A percentile compares a stretch with the other conserved stretches of the same genome.
These are phyloP conservation scores for Phrynocephalus forsythii DNA, from an alignment of 2,797 vertebrate genomes.

Conservation along the genomic window DNA sequence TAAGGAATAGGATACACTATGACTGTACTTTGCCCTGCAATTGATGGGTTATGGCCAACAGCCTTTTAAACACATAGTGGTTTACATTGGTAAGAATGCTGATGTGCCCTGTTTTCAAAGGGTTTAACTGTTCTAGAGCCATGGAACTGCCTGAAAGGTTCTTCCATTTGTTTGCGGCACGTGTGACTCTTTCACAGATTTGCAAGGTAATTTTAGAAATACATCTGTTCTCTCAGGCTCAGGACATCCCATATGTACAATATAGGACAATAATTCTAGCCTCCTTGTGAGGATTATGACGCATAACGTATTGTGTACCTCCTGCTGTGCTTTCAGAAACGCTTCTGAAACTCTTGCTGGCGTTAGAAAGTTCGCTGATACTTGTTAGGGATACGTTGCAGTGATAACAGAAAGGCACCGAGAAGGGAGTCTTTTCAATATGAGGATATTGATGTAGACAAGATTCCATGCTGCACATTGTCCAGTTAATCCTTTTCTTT, in stretches of 20 bases:
- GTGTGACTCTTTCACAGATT: neutral
- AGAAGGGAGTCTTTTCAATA: neutral
- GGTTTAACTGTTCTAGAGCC: neutral
- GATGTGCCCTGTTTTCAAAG: neutral
- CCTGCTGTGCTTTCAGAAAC: too few species aligned
- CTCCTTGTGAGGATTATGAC: too few species aligned
- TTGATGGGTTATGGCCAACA: neutral
- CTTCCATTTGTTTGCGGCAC: neutral
- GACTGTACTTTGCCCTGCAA: neutral
- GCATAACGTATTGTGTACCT: too few species aligned
- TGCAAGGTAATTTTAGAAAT: neutral
- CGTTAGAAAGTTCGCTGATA: neutral
- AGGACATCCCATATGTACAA: neutral
- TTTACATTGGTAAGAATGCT: neutral
- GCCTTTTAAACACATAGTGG: neutral
- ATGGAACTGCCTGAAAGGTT: neutral
- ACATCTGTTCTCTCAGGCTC: neutral
- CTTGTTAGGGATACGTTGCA: neutral
- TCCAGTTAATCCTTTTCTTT: constrained; percentile 38
- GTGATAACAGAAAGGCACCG: neutral
- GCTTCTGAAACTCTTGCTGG: too few species aligned
- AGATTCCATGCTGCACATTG: neutral
- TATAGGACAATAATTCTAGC: neutral
- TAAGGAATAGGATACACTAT: neutral
- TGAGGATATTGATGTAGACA: too few species aligned